Percentiles rank a stretch among this genome's conserved stretches.
Conservation (phyloP, 2,113 vertebrate species). For the Tretioscincus oriximinensis region DNA sequence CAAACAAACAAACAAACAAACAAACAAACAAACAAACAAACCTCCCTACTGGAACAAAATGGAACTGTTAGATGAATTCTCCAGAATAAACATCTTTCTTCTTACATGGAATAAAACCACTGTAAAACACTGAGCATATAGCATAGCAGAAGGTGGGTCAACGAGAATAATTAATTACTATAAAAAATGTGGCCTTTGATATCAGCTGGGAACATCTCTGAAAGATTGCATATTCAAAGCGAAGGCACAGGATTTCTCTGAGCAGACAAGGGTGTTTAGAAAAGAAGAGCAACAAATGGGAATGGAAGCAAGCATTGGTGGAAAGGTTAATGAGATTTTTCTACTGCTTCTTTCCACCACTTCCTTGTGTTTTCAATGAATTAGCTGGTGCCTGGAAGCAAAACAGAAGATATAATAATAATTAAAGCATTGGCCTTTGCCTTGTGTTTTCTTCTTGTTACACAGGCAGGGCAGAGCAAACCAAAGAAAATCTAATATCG, state of each 20-base stretch:
- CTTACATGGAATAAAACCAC: background rate
- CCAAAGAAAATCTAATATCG: slow-evolving; percentile 30
- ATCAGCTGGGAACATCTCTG: background rate
- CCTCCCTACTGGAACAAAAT: background rate
- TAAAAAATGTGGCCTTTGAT: background rate
- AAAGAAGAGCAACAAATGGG: background rate
- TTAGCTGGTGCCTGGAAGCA: slow-evolving; percentile 10
- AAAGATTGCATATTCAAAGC: background rate
- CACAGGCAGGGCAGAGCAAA: background rate
- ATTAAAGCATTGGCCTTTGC: slow-evolving; percentile 18
- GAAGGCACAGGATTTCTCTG: background rate
- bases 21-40: no score
- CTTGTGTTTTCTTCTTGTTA: background rate
- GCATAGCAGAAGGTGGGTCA: background rate
- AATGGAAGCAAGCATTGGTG: no score
- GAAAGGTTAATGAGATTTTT: background rate
- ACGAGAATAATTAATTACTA: no score
- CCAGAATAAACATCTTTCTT: background rate
- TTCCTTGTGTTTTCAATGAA: slow-evolving; percentile 10
- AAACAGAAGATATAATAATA: slow-evolving; percentile 11
- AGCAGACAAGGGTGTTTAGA: background rate
- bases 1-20: no score
- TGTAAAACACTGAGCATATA: background rate
- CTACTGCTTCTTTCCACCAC: background rate
- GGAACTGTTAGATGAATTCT: background rate